phyloP scores from a whole-genome alignment of 2,113 vertebrate genomes.

The western clawed frog (Xenopus tropicalis) region DNA sequence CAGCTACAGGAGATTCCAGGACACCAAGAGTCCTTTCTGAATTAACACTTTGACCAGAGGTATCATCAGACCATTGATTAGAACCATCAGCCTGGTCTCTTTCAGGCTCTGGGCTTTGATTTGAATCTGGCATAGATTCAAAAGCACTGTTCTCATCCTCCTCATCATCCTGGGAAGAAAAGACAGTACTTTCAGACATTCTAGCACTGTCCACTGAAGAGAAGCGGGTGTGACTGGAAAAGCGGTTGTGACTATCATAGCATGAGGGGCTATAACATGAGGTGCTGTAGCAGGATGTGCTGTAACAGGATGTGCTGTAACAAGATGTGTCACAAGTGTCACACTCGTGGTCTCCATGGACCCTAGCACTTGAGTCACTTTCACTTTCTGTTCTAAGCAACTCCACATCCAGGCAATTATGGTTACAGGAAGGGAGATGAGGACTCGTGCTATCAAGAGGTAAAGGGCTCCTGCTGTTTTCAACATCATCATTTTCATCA shows the following conservation, averaged over 20 bases:
- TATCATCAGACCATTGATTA: conserved; percentile 72
- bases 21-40: conserved; percentile 58
- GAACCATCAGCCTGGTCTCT: conserved; percentile 62
- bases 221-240: conserved; percentile 89
- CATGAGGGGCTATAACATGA: conserved; percentile 92
- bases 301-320: conserved; percentile 93
- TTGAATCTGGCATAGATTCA: conserved; percentile 77
- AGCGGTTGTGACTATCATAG: conserved; percentile 74
- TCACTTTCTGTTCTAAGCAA: conserved; percentile 72
- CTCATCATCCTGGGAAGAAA: conserved; percentile 94
- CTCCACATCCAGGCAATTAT: conserved; percentile 69
- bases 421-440: conserved; percentile 70
- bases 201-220: conserved; percentile 93
- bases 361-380: conserved; percentile 66
- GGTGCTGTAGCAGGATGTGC: conserved; percentile 88
- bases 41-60: conserved; percentile 59
- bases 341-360: conserved; percentile 76
- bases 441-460: conserved; percentile 71
- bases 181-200: conserved; percentile 92
- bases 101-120: conserved; percentile 76
- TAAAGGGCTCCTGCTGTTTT: conserved; percentile 57
- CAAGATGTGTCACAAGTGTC: conserved; percentile 89
- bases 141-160: conserved; percentile 93
- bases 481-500: conserved; percentile 51
- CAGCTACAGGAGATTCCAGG: conserved; percentile 73